Conservation (phyloP, 2,113 vertebrate species). For the Corapipo altera region DNA sequence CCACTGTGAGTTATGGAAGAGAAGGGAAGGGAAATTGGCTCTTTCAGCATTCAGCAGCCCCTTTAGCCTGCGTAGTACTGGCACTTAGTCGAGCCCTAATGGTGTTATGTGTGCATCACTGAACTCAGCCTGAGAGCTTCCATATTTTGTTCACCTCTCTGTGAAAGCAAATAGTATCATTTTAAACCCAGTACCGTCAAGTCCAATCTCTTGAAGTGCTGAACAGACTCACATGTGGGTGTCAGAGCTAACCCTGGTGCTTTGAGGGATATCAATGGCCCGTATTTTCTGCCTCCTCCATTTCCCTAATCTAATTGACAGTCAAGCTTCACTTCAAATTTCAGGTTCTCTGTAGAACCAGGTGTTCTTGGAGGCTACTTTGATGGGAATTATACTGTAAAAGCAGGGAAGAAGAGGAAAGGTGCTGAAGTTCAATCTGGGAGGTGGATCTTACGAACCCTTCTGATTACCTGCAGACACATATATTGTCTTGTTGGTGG, state of each 20-base stretch:
- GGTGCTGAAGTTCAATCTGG: background rate
- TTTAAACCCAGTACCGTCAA: background rate
- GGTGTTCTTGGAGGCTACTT: background rate
- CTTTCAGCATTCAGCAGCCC: background rate
- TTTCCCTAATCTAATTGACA: background rate
- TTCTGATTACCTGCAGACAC: constrained; percentile 23
- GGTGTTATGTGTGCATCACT: background rate
- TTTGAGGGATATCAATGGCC: background rate
- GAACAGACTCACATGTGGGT: background rate
- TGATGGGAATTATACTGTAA: background rate
- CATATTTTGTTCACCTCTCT: background rate
- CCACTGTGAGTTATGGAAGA: background rate
- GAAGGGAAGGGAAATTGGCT: background rate
- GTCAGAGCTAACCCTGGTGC: background rate
- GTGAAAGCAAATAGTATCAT: background rate
- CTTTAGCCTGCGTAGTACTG: background rate
- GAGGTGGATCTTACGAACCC: background rate
- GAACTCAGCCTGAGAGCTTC: background rate
- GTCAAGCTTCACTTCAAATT: background rate
- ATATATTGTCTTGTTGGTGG: background rate
- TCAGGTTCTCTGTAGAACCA: background rate
- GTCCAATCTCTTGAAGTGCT: background rate
- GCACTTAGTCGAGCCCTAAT: background rate
- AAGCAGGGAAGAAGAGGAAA: background rate
- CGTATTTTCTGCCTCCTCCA: background rate